A percentile compares a stretch with the other conserved stretches of the same genome.
These are phyloP conservation scores for Melanostoma scalare DNA, from an alignment of 2,888 invertebrate genomes.

Conservation along the genomic window DNA sequence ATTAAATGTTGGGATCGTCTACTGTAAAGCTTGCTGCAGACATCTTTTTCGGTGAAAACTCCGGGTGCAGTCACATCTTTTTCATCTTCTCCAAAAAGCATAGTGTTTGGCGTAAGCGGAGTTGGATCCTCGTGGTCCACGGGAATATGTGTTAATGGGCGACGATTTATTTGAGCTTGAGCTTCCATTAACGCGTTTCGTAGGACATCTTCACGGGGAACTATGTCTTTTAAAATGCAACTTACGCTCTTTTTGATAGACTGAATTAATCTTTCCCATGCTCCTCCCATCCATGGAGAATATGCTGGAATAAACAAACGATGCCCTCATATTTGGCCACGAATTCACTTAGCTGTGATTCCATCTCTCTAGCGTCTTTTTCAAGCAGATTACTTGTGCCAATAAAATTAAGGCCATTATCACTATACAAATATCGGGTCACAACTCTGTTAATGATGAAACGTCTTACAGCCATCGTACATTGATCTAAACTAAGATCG, in stretches of 20 bases:
- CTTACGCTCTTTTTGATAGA: constrained; percentile 15
- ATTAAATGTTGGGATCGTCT: not conserved
- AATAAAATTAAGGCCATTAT: constrained; percentile 12
- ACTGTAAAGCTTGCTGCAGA: constrained; percentile 4
- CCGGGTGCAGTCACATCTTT: no score
- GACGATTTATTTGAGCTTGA: no score
- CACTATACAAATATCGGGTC: constrained; percentile 3
- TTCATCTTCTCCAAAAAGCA: no score
- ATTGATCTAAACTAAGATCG: no score
- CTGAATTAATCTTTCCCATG: constrained; percentile 5
- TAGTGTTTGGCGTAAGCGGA: no score
- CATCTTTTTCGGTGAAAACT: not conserved
- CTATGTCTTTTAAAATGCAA: constrained; percentile 2
- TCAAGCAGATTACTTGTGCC: constrained; percentile 7
- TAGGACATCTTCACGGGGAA: constrained; percentile 3
- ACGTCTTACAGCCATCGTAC: not conserved
- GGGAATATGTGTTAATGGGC: no score
- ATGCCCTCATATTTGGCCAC: constrained; percentile 1
- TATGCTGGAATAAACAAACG: constrained; percentile 27
- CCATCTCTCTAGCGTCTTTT: constrained; percentile 10
- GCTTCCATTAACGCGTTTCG: not conserved
- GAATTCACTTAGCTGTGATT: not conserved
- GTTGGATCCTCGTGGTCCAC: not conserved
- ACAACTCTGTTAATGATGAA: constrained; percentile 2
- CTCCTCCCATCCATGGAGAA: constrained; percentile 11